Conservation (phyloP, 2,797 vertebrate genomes). For the Pyrocephalus nanus region DNA sequence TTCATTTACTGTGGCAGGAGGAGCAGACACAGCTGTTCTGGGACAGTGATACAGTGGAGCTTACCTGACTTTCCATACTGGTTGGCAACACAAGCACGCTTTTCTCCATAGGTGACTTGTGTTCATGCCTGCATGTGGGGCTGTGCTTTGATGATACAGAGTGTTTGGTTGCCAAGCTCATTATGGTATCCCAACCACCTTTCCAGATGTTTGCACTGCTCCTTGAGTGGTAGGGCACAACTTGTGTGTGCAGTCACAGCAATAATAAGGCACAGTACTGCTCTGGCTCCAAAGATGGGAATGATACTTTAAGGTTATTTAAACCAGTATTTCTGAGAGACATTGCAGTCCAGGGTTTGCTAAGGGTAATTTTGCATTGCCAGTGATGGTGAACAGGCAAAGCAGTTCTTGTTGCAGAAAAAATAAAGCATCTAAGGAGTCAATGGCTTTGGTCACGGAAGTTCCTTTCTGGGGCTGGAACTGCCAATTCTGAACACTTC, state of each 20-base stretch:
- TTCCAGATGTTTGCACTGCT: background rate
- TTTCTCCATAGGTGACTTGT: background rate
- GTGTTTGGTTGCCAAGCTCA: background rate
- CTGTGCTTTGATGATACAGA: background rate
- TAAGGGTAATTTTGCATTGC: background rate
- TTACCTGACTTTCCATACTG: background rate
- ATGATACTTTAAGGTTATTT: background rate
- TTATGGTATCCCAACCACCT: background rate
- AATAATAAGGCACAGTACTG: background rate
- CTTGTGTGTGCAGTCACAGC: background rate
- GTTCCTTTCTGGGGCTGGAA: background rate
- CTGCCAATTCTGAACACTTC: background rate
- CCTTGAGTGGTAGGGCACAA: background rate
- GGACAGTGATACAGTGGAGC: background rate
- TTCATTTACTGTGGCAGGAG: background rate
- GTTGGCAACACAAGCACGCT: background rate
- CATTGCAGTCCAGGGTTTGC: background rate
- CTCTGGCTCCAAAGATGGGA: background rate
- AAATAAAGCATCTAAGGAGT: background rate
- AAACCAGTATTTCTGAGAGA: background rate
- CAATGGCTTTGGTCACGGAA: background rate
- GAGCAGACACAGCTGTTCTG: background rate
- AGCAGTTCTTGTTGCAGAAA: background rate
- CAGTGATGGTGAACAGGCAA: rapidly evolving
- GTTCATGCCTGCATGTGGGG: rapidly evolving